These are phyloP conservation scores for Montifringilla adamsi DNA, from an alignment of 2,113 vertebrate species.

Conservation along the genomic window DNA sequence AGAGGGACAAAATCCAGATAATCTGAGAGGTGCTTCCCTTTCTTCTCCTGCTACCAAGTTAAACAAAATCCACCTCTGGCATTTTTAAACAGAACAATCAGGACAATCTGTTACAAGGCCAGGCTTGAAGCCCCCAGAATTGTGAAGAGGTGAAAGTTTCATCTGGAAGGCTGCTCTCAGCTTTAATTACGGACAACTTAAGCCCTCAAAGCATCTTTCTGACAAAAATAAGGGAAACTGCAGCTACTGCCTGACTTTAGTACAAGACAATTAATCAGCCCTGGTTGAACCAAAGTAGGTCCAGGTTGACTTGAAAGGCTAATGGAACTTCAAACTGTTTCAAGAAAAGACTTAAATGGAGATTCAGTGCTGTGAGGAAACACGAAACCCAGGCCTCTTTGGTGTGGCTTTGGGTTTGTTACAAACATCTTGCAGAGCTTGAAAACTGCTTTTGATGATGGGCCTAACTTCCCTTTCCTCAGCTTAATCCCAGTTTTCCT, in stretches of 20 bases:
- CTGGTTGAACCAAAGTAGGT: conserved; percentile 1
- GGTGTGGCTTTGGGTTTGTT: conserved; percentile 49
- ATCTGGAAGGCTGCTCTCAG: not conserved
- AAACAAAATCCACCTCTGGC: not conserved
- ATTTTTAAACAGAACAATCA: not conserved
- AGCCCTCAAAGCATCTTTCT: not conserved
- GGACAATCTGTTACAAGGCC: not conserved
- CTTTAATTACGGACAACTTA: not conserved
- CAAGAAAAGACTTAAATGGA: not conserved
- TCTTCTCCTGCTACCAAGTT: not conserved
- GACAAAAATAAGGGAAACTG: not conserved
- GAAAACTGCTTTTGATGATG: conserved; percentile 38
- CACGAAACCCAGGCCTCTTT: conserved; percentile 28
- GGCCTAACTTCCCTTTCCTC: conserved; percentile 4
- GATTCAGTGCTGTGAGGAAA: conserved; percentile 2
- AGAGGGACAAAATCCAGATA: not conserved
- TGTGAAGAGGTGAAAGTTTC: not conserved
- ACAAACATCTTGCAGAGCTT: conserved; percentile 30
- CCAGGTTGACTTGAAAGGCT: conserved; percentile 44
- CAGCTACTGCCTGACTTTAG: not conserved
- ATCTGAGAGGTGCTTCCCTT: not conserved
- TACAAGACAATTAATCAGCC: not conserved
- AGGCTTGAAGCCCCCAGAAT: not conserved
- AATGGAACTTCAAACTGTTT: conserved; percentile 23
- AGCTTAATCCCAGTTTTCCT: conserved; percentile 39